Evolutionary conservation across 2,888 invertebrate species (phyloP), one percentile per base, ranked within the genome.

Genomic region (Disparrhopalites patrizii): DNA sequence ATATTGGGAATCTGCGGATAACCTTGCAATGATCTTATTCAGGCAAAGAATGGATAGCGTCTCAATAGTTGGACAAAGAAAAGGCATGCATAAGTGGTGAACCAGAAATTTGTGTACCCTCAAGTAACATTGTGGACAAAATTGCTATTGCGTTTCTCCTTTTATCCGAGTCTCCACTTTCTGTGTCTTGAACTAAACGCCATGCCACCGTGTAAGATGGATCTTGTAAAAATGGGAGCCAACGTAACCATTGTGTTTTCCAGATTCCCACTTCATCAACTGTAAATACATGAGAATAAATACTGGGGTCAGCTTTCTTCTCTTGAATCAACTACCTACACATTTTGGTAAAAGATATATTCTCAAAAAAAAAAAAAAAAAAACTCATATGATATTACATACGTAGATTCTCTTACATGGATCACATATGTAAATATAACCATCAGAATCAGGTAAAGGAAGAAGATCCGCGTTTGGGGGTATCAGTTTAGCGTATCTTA

Each of bases 1-100:
- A 77, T 85, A 90, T 75, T 90, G 81, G 76, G 81, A 81, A 72
- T 82, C 84, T 84, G 71, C 69, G 77, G 77, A 7, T 8, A 43
- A 4, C 23, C n/a, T n/a, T n/a, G n/a, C n/a, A n/a, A n/a, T n/a
- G n/a, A n/a, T n/a, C n/a, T n/a, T n/a, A n/a, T n/a, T n/a, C n/a
- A n/a, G n/a, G n/a, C n/a, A n/a, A n/a, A n/a, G n/a, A n/a, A n/a
- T n/a, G n/a, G n/a, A n/a, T n/a, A n/a, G n/a, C n/a, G n/a, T n/a
- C n/a, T n/a, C n/a, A n/a, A n/a, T n/a, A n/a, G n/a, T n/a, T n/a
- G n/a, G n/a, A n/a, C n/a, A n/a, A n/a, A n/a, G n/a, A n/a, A n/a
- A n/a, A n/a, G n/a, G n/a, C n/a, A n/a, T n/a, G n/a, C n/a, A n/a
- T n/a, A n/a, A n/a, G n/a, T n/a, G n/a, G n/a, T n/a, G n/a, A n/a